A percentile compares a stretch with the other conserved stretches of the same genome.
Evolutionary conservation across 2,888 invertebrate genomes (phyloP).

Genomic region (Drosophila testacea): DNA sequence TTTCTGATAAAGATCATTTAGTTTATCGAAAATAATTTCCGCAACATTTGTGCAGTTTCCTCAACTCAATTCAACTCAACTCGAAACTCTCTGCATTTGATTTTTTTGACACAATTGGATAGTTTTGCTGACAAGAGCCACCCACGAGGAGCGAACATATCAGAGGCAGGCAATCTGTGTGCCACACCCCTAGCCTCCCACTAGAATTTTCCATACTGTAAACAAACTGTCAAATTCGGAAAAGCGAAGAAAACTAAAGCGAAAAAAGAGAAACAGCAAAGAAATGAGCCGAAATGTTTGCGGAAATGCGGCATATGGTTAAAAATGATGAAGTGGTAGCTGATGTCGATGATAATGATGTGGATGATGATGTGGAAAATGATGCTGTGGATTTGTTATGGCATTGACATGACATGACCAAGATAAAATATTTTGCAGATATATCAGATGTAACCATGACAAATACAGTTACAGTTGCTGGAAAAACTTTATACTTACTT

Average conservation of each 20-base stretch:
- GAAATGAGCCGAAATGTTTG: conserved; percentile 29
- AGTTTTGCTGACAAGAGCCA: conserved; percentile 51
- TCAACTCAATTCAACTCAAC: conserved; percentile 5
- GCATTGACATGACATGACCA: neutral
- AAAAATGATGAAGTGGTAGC: conserved; percentile 10
- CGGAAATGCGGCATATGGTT: conserved; percentile 41
- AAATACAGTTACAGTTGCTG: neutral
- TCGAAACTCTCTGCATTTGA: conserved; percentile 53
- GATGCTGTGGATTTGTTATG: conserved; percentile 6
- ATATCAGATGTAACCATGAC: neutral
- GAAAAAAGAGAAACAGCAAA: conserved; percentile 2
- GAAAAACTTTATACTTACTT: conserved; percentile 49
- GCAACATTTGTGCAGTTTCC: conserved; percentile 2
- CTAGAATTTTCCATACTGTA: conserved; percentile 49
- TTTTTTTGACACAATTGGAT: conserved; percentile 61
- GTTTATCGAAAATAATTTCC: neutral
- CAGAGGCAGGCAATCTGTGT: conserved; percentile 30
- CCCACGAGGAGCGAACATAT: conserved; percentile 39
- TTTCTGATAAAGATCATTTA: neutral
- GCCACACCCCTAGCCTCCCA: conserved; percentile 1
- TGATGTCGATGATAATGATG: conserved; percentile 6
- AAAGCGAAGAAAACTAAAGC: conserved; percentile 23
- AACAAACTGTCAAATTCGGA: conserved; percentile 70
- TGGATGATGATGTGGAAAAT: conserved; percentile 4
- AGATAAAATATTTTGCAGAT: neutral